Evolutionary conservation across 2,888 invertebrate species (phyloP).

Genomic region (Choreutis nemorana): DNA sequence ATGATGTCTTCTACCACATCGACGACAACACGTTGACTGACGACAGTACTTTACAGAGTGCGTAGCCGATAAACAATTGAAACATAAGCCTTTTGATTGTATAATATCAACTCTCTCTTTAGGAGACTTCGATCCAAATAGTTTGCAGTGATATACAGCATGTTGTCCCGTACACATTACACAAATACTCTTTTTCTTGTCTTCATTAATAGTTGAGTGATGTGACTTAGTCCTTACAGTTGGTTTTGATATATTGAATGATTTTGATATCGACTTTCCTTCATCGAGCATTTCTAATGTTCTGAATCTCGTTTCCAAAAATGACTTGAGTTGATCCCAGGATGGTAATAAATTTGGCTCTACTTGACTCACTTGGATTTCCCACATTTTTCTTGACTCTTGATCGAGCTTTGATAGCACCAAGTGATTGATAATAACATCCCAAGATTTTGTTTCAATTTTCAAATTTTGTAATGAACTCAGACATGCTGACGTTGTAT

Average conservation of each 20-base stretch:
- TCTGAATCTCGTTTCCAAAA: not conserved
- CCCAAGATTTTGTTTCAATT: conserved; percentile 4
- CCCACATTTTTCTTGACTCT: conserved; percentile 5
- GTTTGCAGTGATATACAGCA: conserved; percentile 5
- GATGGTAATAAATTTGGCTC: not conserved
- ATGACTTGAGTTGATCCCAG: not conserved
- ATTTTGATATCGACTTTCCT: not conserved
- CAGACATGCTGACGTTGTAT: conserved; percentile 4
- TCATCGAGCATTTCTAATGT: not conserved
- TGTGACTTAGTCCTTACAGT: not conserved
- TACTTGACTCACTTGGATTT: no score
- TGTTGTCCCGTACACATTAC: conserved; percentile 3
- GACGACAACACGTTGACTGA: conserved; percentile 1
- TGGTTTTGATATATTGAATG: not conserved
- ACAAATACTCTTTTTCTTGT: conserved; percentile 1
- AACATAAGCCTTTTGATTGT: conserved; percentile 3
- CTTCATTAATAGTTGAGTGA: not conserved
- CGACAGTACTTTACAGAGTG: conserved; percentile 3
- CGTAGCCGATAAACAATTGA: conserved; percentile 4
- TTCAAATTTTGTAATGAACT: conserved; percentile 3
- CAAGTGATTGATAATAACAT: conserved; percentile 3
- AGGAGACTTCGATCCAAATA: conserved; percentile 1
- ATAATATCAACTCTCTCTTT: conserved; percentile 3
- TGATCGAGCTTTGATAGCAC: conserved; percentile 4
- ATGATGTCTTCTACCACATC: conserved; percentile 4